Percentiles rank a stretch among this genome's conserved stretches.
Conservation (phyloP, 1,140 invertebrate species). For the Micrasema minimum region DNA sequence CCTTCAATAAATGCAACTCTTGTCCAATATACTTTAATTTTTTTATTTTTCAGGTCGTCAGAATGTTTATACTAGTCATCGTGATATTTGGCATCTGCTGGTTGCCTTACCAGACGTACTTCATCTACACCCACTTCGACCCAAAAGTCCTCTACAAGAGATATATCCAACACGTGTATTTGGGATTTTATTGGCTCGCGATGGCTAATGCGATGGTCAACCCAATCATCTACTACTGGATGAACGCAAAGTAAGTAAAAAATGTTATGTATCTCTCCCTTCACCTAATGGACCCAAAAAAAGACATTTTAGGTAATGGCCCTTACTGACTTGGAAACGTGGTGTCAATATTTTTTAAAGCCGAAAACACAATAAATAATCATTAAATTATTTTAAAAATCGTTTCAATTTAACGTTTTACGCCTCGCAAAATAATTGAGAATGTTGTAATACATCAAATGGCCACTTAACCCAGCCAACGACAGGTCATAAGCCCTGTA, state of each 20-base stretch:
- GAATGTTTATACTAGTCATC: constrained; percentile 87
- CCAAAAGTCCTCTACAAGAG: constrained; percentile 74
- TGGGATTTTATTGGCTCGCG: constrained; percentile 90
- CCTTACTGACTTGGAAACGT: too few species aligned
- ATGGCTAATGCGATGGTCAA: constrained; percentile 95
- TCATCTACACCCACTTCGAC: constrained; percentile 85
- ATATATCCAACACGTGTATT: constrained; percentile 83
- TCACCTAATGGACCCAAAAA: not conserved
- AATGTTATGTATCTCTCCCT: not conserved
- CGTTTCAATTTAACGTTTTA: too few species aligned
- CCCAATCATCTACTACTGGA: constrained; percentile 92
- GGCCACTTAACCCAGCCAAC: too few species aligned
- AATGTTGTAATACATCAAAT: too few species aligned
- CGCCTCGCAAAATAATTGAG: too few species aligned
- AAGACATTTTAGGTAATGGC: too few species aligned
- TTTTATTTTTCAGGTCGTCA: constrained; percentile 75
- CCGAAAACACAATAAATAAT: too few species aligned
- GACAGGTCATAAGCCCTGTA: too few species aligned
- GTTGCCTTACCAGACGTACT: constrained; percentile 90
- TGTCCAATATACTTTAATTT: not conserved
- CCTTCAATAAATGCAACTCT: too few species aligned
- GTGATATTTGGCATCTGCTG: constrained; percentile 88
- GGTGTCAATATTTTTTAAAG: too few species aligned
- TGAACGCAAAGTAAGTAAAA: constrained; percentile 76
- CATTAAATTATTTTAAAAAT: too few species aligned